Base-by-base conservation (phyloP, 2,113 vertebrate genomes). In the Laticauda laticaudata region DNA sequence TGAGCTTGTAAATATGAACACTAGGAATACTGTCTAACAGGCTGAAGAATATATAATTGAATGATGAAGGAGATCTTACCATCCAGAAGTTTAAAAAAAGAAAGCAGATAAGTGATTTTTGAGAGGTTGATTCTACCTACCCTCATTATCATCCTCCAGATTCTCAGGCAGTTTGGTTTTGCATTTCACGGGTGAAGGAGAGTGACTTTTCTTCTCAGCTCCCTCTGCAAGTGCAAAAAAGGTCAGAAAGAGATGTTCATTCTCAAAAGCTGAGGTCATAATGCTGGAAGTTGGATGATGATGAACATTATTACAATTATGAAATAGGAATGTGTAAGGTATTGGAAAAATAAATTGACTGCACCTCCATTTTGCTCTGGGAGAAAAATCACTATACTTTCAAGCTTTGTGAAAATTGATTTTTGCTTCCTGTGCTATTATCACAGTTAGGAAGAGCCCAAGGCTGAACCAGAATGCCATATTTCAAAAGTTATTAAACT, bases 101-200 rank as follows among this genome's bases (percentile, higher is more conserved):
- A 92, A 0, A 69, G 55, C 7, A 69, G 54, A 87, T 92, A 55
- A 69, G 93, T 45, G 94, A 64, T 87, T 93, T 87, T 87, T 86
- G 95, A 95, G 93, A 85, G 24, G 12, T 81, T 21, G 87, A 34
- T 88, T 21, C 61, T 56, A 96, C 97, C 87, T 95, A 98, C 97
- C 97, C 94, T 97, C 97, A 43, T 94, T 96, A 91, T 97, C 92
- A 21, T 96, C 96, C 90, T 97, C 96, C 7, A 95, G 94, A 64
- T 92, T 91, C 92, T 97, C 97, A 88, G 94, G 86, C 87, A 98
- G 97, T 95, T 98, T 97, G 39, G 92, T 96, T 97, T 98, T 97
- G 96, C 95, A 97, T 92, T 98, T 97, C 93, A 97, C 97, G 23
- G 95, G 96, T 92, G 97, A 97, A 86, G 94, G 94, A 94, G 95